Base-by-base conservation (phyloP, 1,140 invertebrate genomes). In the Caerostris extrusa region DNA sequence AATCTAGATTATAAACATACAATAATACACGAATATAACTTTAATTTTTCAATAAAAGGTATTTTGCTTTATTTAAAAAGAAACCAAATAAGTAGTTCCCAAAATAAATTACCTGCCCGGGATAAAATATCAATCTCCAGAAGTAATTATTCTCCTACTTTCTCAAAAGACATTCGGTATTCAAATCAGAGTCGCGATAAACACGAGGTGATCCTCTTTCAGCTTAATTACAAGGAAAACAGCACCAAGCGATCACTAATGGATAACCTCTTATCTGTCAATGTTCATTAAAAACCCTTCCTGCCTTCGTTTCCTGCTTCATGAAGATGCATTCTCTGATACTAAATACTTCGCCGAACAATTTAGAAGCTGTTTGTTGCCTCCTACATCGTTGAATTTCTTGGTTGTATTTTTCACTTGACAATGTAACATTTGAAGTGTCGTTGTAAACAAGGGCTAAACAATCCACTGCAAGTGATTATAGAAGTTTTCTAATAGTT, bases 151-250 rank as follows among this genome's bases (percentile, higher is more conserved):
- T 77, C 69, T 53, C 60, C 50, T 10, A 50, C 8, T 34, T 77
- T 34, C 8, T 50, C 60, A 3, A 14, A 61, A 10, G 17, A 61
- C 5, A 14, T 61, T 61, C 60, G 34, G 19, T 53, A 77, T 77
- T 77, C 34, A 77, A 77, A 53, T 77, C 34, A 77, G 34, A 50
- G 34, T 34, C 3, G 34, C 19, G 34, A 34, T 77, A 77, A 77
- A 53, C 69, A 77, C 7, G 34, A 77, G 19, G 69, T 77, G 69
- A 77, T 53, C 19, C 10, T 53, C 69, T 77, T 77, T 77, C 19
- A 77, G 69, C 69, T 34, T 77, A 77, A 77, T 77, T 77, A 77
- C 69, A 50, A 10, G 8, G 69, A 77, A 77, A 77, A 77, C 50
- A 77, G 69, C 34, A 50, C 69, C 34, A 77, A 77, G 50, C 69